phyloP scores from a whole-genome alignment of 2,113 vertebrate genomes.

The Verasper variegatus region DNA sequence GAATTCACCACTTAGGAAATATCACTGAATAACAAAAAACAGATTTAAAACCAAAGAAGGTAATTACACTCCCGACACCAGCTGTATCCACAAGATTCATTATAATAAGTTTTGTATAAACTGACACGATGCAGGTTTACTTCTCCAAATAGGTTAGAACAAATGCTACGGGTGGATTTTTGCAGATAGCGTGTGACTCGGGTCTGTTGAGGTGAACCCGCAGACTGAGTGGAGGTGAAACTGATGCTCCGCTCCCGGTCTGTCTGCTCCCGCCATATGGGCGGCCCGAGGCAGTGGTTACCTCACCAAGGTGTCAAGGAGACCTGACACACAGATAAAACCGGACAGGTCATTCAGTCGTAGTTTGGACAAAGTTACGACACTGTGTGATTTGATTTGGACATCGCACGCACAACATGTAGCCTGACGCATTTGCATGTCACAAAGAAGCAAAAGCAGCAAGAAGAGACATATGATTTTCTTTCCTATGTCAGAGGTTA shows the following conservation, averaged over 20 bases:
- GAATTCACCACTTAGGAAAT: not conserved
- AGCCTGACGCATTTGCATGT: not conserved
- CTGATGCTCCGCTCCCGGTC: constrained; percentile 28
- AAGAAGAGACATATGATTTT: too few relatives aligned
- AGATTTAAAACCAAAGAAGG: not conserved
- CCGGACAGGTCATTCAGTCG: constrained; percentile 11
- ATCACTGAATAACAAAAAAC: not conserved
- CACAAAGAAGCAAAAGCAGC: not conserved
- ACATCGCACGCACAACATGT: not conserved
- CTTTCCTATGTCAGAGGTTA: too few relatives aligned
- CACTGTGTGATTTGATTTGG: not conserved
- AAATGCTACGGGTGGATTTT: constrained; percentile 23
- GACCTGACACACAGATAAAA: constrained; percentile 31
- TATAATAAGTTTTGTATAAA: not conserved
- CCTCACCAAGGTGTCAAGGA: constrained; percentile 64
- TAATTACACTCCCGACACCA: not conserved
- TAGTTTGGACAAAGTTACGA: constrained; percentile 11
- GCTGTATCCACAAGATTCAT: not conserved
- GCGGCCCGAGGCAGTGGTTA: constrained; percentile 57
- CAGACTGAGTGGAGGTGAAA: constrained; percentile 67
- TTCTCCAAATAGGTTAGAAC: constrained; percentile 42
- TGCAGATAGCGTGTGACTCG: constrained; percentile 39
- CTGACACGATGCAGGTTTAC: not conserved
- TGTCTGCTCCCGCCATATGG: constrained; percentile 68
- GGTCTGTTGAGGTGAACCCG: constrained; percentile 47